Base-by-base conservation (phyloP, 2,797 vertebrate species). In the Pantherophis alleghaniensis region DNA sequence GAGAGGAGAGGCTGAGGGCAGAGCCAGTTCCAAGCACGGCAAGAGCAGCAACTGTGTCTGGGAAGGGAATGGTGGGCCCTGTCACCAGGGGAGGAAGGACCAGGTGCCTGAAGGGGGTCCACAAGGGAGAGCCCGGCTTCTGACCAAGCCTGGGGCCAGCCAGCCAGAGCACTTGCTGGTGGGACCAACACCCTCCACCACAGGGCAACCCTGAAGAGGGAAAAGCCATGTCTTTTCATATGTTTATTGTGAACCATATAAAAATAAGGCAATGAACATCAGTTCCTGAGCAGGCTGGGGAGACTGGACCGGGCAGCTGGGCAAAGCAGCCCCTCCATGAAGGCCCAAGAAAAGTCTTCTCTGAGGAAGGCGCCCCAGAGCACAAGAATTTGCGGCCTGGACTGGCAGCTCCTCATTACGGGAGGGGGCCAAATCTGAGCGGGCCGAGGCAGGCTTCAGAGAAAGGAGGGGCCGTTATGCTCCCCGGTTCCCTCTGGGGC, bases 381-480 rank as follows among this genome's bases (percentile, higher is more conserved):
- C 55, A 16, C 53, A 1, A 28, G 86, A 0, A 28, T 4, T 26
- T 28, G 86, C 0, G 5, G 93, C 24, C 24, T 3, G 90, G 22
- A 0, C 4, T 22, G 13, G n/a, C 63, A 18, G 37, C 66, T 61
- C 13, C 32, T 88, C 90, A 96, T 97, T 96, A 98, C 92, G 97
- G 97, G 88, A 98, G 79, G 55, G 98, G 97, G 92, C 87, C 97
- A 96, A 83, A 88, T 97, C 98, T 98, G 97, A 3, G 18, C 20
- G 16, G 0, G 1, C 3, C 0, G 2, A 3, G 7, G 7, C 90
- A 57, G 93, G 14, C 66, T 87, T 94, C 95, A 95, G 28, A 63
- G 90, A 53, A 37, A 11, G 53, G 2, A 12, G 26, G 9, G 28
- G 57, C 1, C 20, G 51, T 22, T 7, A 12, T 1, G 24, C n/a